Percentiles rank a stretch among this genome's conserved stretches.
These are phyloP conservation scores for Oryzias melastigma DNA, from an alignment of 2,113 vertebrate species.

Conservation along the genomic window DNA sequence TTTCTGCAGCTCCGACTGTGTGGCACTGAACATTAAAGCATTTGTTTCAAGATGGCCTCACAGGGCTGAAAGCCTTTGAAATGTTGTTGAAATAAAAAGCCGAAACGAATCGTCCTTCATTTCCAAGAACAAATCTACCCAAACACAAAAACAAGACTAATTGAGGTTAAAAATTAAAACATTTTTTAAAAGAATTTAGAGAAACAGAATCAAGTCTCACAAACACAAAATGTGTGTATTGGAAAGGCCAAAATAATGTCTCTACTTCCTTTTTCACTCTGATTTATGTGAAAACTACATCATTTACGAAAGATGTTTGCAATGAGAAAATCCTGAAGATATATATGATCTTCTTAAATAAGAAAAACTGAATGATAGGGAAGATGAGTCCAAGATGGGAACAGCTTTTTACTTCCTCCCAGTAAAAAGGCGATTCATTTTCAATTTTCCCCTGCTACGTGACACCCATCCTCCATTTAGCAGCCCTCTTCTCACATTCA, in stretches of 20 bases:
- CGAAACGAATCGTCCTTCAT: background rate
- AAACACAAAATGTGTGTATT: background rate
- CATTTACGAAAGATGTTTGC: background rate
- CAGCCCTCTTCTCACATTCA: conserved; percentile 23
- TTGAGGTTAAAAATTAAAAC: background rate
- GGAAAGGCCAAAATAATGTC: background rate
- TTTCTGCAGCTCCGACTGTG: background rate
- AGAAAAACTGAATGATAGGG: background rate
- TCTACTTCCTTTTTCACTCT: background rate
- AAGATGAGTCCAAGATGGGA: background rate
- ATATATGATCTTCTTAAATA: background rate
- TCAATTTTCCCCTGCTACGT: conserved; percentile 18
- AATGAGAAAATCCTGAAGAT: background rate
- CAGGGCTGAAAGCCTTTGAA: background rate
- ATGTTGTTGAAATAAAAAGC: background rate
- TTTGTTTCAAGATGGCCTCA: background rate
- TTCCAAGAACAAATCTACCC: background rate
- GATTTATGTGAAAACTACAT: background rate
- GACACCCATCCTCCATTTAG: conserved; percentile 29
- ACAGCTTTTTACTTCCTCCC: conserved; percentile 8
- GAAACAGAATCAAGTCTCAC: background rate
- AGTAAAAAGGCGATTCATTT: conserved; percentile 5
- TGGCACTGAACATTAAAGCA: background rate
- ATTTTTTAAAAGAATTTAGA: background rate
- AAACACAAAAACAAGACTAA: background rate